Percentiles rank a stretch among this genome's conserved stretches.
Evolutionary conservation across 2,888 invertebrate genomes (phyloP).

Genomic region (Reticulitermes lucifugus): DNA sequence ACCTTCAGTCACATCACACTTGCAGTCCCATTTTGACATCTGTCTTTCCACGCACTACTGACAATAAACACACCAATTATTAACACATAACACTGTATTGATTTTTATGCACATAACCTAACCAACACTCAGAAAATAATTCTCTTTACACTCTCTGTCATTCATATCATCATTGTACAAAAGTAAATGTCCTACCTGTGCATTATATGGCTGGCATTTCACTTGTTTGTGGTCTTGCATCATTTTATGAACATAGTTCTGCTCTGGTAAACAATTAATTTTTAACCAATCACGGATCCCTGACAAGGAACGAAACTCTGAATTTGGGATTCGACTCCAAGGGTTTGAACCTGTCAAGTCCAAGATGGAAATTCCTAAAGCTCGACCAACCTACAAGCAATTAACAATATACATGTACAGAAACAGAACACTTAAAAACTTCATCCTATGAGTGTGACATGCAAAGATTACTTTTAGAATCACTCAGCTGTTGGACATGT

Average conservation of each 20-base stretch:
- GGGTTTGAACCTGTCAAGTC: constrained; percentile 87
- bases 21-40: too few species aligned
- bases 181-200: constrained; percentile 42
- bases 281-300: constrained; percentile 76
- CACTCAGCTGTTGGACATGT: too few species aligned
- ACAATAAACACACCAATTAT: too few species aligned
- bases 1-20: too few species aligned
- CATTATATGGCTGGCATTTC: constrained; percentile 5
- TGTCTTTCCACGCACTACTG: too few species aligned
- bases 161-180: not conserved
- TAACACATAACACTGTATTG: too few species aligned
- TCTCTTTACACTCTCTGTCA: too few species aligned
- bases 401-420: not conserved
- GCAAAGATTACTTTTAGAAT: too few species aligned
- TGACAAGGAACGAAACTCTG: constrained; percentile 79
- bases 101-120: too few species aligned
- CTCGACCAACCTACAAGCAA: constrained; percentile 78
- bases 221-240: constrained; percentile 19
- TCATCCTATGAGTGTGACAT: too few species aligned
- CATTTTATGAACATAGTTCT: constrained; percentile 41
- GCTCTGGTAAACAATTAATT: constrained; percentile 47
- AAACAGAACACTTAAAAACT: not conserved
- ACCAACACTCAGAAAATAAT: too few species aligned
- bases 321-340: constrained; percentile 82
- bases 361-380: constrained; percentile 84